Conservation (phyloP, 2,888 invertebrate genomes). For the Melitaea athalia region DNA sequence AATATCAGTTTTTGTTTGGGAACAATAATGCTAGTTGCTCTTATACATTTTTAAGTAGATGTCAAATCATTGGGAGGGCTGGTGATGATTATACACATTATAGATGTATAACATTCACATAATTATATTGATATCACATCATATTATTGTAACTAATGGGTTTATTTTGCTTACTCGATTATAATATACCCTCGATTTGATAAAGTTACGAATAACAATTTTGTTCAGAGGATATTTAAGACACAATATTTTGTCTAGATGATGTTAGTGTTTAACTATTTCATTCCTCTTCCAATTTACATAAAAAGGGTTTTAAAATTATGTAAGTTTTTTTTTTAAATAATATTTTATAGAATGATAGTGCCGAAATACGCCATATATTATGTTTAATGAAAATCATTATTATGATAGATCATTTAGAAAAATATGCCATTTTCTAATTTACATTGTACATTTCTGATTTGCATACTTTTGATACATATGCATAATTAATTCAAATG, state of each 20-base stretch:
- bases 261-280: slow-evolving; percentile 6
- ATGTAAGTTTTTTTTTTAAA: slow-evolving; percentile 22
- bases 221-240: not conserved
- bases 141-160: slow-evolving; percentile 8
- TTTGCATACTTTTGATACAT: slow-evolving; percentile 37
- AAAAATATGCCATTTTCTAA: slow-evolving; percentile 43
- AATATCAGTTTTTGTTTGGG: not conserved
- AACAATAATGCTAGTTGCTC: not conserved
- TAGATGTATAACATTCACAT: slow-evolving; percentile 25
- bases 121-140: slow-evolving; percentile 7
- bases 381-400: slow-evolving; percentile 32
- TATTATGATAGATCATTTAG: slow-evolving; percentile 37
- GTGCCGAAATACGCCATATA: slow-evolving; percentile 42
- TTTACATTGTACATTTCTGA: slow-evolving; percentile 38
- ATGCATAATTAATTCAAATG: slow-evolving; percentile 48
- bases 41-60: not conserved
- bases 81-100: slow-evolving; percentile 28
- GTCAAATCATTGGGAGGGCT: slow-evolving; percentile 12
- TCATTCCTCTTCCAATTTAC: slow-evolving; percentile 17
- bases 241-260: slow-evolving; percentile 10
- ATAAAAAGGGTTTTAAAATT: slow-evolving; percentile 11
- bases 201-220: not conserved
- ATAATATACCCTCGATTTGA: not conserved
- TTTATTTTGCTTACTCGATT: not conserved
- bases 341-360: slow-evolving; percentile 20